phyloP scores from a whole-genome alignment of 2,797 vertebrate species.

The Eulemur albifrons region DNA sequence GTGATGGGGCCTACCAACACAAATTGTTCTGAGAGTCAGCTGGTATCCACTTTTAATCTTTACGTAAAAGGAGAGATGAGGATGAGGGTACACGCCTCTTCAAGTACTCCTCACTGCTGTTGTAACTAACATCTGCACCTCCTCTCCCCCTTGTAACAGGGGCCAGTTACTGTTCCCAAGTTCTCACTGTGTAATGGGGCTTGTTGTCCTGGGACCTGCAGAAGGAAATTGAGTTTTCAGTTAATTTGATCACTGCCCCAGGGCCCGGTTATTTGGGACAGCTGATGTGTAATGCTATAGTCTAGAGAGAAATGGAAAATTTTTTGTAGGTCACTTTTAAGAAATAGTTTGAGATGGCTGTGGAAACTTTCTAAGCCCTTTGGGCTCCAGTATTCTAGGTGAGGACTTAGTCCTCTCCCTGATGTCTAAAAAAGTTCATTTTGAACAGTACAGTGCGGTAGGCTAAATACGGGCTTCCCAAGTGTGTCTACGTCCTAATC shows the following conservation, averaged over 20 bases:
- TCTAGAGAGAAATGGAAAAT: constrained; percentile 7
- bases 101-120: not conserved
- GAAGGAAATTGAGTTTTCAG: constrained; percentile 62
- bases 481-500: not conserved
- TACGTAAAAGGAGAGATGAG: not conserved
- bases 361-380: not conserved
- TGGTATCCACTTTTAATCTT: not conserved
- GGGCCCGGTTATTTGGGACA: constrained; percentile 55
- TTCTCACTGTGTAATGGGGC: not conserved
- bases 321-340: constrained; percentile 65
- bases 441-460: not conserved
- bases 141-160: not conserved
- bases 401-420: not conserved
- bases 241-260: constrained; percentile 25
- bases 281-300: not conserved
- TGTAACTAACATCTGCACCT: not conserved
- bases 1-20: not conserved
- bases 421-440: not conserved
- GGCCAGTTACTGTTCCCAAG: not conserved
- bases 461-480: not conserved
- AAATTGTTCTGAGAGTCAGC: not conserved
- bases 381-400: not conserved
- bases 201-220: constrained; percentile 49
- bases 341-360: not conserved
- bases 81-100: not conserved